Conservation (phyloP, 2,888 invertebrate species). For the Phoronis australis region DNA sequence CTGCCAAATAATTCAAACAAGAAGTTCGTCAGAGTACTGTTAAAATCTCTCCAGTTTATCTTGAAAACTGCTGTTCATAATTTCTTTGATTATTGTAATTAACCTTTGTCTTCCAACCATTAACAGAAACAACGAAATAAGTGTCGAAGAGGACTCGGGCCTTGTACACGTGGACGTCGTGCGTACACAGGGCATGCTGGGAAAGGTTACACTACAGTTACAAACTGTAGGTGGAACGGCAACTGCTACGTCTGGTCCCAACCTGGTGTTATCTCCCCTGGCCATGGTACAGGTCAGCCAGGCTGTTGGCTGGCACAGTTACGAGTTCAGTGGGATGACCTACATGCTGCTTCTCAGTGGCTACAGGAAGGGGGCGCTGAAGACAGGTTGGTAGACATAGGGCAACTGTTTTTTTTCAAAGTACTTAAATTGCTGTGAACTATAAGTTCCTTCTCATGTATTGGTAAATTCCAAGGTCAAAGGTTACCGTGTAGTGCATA, state of each 20-base stretch:
- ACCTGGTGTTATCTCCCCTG: constrained; percentile 7
- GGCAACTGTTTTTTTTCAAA: too few species aligned
- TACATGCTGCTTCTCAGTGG: constrained; percentile 26
- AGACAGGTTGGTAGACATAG: too few species aligned
- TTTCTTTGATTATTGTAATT: background rate
- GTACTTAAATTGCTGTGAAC: too few species aligned
- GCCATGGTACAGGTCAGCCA: constrained; percentile 11
- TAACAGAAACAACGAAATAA: constrained; percentile 19
- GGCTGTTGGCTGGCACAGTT: constrained; percentile 27
- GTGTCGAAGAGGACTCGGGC: constrained; percentile 37
- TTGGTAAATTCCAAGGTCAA: too few species aligned
- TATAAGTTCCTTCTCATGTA: too few species aligned
- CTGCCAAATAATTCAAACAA: too few species aligned
- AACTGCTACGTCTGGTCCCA: constrained; percentile 8
- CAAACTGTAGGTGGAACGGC: too few species aligned
- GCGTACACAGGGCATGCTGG: constrained; percentile 33
- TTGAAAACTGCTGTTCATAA: too few species aligned
- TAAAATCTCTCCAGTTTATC: too few species aligned
- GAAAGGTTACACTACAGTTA: constrained; percentile 34
- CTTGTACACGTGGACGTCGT: constrained; percentile 36
- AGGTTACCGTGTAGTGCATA: too few species aligned
- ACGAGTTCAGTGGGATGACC: constrained; percentile 19
- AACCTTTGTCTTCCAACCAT: background rate
- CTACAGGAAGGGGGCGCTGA: background rate
- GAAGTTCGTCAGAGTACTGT: too few species aligned